Base-by-base conservation (phyloP, 2,888 invertebrate species). In the Cremastobaeus sp. region DNA sequence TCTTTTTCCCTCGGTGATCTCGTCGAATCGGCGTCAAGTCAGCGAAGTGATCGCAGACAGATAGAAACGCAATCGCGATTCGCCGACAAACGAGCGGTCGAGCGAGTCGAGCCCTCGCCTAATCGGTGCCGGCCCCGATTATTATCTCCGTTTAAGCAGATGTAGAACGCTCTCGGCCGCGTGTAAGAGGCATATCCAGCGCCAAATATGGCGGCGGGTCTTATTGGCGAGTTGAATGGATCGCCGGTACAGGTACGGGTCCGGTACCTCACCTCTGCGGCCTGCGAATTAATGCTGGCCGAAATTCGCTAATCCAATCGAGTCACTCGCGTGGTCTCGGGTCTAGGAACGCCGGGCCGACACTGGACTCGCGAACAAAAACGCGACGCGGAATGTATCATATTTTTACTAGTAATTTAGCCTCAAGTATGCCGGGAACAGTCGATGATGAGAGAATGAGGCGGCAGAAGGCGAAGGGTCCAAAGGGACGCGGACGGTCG, bases 151-250 rank as follows among this genome's bases (percentile, higher is more conserved):
- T 78, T 80, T 74, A 77, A 81, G 77, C 74, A 75, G 68, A 78
- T 77, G 77, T 75, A 74, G 73, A 76, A 78, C 77, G 74, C 54
- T 75, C 52, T 72, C 28, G 65, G 43, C 72, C 74, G 52, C 76
- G 76, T 66, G 70, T 72, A 76, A 76, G 74, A 76, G 73, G 52
- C 70, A 78, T 78, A 77, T 57, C 74, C 62, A 64, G 57, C 64
- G 59, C 81, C 82, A 79, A 84, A 84, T 82, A 83, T 78, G 82
- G 81, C 80, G 76, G 75, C 75, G 60, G 73, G 74, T 79, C 74
- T 79, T 74, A 78, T 74, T 74, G 76, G 74, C 43, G 70, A 76
- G 68, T 65, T 76, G 28, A 45, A 60, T 35, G 32, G 18, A 39
- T 43, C 39, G 17, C 15, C 34, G 69, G n/a, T n/a, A n/a, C n/a